Base-by-base conservation (phyloP, 2,888 invertebrate genomes). In the Brachyptera risi region DNA sequence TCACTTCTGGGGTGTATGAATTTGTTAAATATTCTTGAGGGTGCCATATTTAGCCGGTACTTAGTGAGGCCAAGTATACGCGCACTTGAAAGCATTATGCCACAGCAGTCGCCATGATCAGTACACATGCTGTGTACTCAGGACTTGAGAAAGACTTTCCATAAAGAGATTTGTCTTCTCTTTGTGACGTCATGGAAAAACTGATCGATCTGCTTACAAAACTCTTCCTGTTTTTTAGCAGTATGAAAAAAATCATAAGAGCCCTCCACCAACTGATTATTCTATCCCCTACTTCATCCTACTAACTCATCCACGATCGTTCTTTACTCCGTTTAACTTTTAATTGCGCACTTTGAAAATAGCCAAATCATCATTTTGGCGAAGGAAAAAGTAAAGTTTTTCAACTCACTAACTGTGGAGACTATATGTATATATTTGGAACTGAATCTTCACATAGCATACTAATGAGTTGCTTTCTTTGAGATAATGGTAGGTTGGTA, bases 341-440 rank as follows among this genome's bases (percentile, higher is more conserved):
- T 64, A 64, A 64, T 64, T 64, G 64, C 64, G 49, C 62, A 54
- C 64, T 64, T 64, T 64, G 62, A 62, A 63, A 64, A 64, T 64
- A 62, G 64, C 64, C 62, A 62, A 62, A 64, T 64, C 64, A 64
- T 64, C 64, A 61, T 58, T 61, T 63, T 60, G 54, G 59, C 60
- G 57, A 57, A 60, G 63, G 59, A 63, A 60, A 60, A 58, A 60
- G 59, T 51, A 60, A 60, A 60, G 54, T 58, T 56, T 54, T 63
- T 49, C 47, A 61, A 63, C 50, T 60, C 63, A 23, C 27, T 51
- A 62, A 56, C 59, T 44, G 51, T 37, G 37, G 27, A 4, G 49
- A 21, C n/a, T 47, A 27, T n/a, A 13, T 26, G 35, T 17, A 23
- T 7, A 26, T 13, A 1, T 31, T 4, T 47, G n/a, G 11, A 31